These are phyloP conservation scores for Sebastes oblongus DNA, from an alignment of 2,797 vertebrate species.

Conservation along the genomic window DNA sequence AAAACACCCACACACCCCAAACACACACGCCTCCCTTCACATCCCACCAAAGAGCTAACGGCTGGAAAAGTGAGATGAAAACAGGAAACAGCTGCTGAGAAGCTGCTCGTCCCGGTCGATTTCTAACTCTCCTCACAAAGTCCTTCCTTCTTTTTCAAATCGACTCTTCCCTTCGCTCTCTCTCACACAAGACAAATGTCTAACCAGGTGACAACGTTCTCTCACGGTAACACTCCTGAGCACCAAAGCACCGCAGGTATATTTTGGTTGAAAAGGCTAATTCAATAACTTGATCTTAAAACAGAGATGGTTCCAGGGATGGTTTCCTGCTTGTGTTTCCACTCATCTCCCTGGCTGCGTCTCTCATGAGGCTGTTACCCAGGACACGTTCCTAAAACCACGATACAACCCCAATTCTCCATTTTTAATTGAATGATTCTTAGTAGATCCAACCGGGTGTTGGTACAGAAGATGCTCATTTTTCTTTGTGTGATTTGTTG, in stretches of 20 bases:
- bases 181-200: neutral
- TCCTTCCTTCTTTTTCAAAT: neutral
- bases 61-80: conserved; percentile 70
- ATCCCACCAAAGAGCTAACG: conserved; percentile 45
- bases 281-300: neutral
- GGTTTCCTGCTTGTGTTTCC: conserved; percentile 4
- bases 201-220: neutral
- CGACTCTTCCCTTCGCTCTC: neutral
- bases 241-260: neutral
- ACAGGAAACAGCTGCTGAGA: conserved; percentile 78
- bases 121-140: conserved; percentile 27
- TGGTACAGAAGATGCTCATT: neutral
- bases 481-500: neutral
- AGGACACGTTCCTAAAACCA: neutral
- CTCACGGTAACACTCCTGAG: neutral
- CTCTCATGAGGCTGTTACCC: neutral
- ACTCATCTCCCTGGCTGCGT: neutral
- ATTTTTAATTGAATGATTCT: neutral
- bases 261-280: neutral
- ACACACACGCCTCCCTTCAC: conserved; percentile 1
- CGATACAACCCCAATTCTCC: neutral
- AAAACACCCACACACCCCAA: neutral
- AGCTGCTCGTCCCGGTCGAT: conserved; percentile 36
- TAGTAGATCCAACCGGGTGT: neutral
- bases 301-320: neutral